A percentile compares a stretch with the other conserved stretches of the same genome.
Conservation (phyloP, 2,797 vertebrate species). For the Oceanodroma leucorhoa region DNA sequence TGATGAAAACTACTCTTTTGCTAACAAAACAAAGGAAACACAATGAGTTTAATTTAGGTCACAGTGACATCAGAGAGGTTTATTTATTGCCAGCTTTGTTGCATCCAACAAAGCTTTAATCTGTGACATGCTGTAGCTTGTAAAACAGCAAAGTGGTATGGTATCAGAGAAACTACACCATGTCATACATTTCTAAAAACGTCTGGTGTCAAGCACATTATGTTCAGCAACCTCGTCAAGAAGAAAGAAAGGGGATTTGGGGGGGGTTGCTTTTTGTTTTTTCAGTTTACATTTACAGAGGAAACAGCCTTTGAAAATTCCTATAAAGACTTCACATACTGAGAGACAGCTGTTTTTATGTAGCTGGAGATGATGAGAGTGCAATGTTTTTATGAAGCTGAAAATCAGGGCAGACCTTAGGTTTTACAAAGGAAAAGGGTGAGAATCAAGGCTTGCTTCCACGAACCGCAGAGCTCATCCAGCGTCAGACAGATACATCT, state of each 20-base stretch:
- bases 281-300: conserved; percentile 44
- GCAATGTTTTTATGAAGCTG: conserved; percentile 5
- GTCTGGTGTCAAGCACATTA: conserved; percentile 35
- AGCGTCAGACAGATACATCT: neutral
- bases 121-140: conserved; percentile 65
- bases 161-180: conserved; percentile 62
- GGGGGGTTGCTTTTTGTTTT: conserved; percentile 7
- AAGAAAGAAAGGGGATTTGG: conserved; percentile 38
- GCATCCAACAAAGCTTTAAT: conserved; percentile 68
- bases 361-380: neutral
- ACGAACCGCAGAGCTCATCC: neutral
- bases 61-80: conserved; percentile 61
- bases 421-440: neutral
- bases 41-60: conserved; percentile 69
- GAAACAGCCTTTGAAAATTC: conserved; percentile 55
- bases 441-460: neutral
- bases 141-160: conserved; percentile 63
- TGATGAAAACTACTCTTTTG: neutral
- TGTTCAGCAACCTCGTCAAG: conserved; percentile 22
- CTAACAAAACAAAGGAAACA: conserved; percentile 31
- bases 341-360: conserved; percentile 51
- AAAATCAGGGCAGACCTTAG: conserved; percentile 41
- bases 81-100: conserved; percentile 69
- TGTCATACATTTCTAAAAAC: conserved; percentile 39
- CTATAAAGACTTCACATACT: conserved; percentile 22